Base-by-base conservation (phyloP, 1,140 invertebrate genomes). In the Caerostris extrusa region DNA sequence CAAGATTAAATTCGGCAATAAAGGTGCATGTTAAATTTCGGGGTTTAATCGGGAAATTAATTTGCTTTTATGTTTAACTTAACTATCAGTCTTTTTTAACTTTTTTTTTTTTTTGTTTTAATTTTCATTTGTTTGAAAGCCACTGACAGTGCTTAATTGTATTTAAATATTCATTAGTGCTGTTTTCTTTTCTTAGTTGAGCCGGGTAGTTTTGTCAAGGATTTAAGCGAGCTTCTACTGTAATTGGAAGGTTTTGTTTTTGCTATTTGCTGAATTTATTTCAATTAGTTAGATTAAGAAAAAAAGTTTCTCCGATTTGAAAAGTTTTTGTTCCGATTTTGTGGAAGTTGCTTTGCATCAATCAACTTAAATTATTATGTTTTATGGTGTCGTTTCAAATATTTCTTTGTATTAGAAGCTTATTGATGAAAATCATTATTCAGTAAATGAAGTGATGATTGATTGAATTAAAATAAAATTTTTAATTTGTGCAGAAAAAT, bases 31-130 rank as follows among this genome's bases (percentile, higher is more conserved):
- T 34, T 34, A 34, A 34, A 34, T 34, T 34, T 34, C 34, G 34
- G 53, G 71, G 8, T 77, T 77, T 77, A 77, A 77, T 77, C 53
- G 53, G 71, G 34, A 12, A 77, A 77, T 77, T 50, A 77, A 12
- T 77, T 77, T 77, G 71, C 71, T 77, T 77, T 67, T 67, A 67
- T 77, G 71, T 50, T 77, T 77, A 77, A 77, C 34, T 50, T 77
- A 53, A 77, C 34, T 77, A 77, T 50, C 10, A 67, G 34, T 50
- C 19, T 77, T 34, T 77, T 50, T 12, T 50, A 50, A 53, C 50
- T 53, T 53, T 77, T 77, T 69, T 77, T 77, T 77, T 14, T 10
- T 19, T 53, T 77, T 34, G 0, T 14, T 17, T 10, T 14, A 64
- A 10, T 64, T 64, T 64, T 64, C 61, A 5, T 17, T 64, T 64